Percentiles rank a stretch among this genome's conserved stretches.
phyloP scores from a whole-genome alignment of 2,888 invertebrate genomes.

The Hirtodrosophila alboralis region DNA sequence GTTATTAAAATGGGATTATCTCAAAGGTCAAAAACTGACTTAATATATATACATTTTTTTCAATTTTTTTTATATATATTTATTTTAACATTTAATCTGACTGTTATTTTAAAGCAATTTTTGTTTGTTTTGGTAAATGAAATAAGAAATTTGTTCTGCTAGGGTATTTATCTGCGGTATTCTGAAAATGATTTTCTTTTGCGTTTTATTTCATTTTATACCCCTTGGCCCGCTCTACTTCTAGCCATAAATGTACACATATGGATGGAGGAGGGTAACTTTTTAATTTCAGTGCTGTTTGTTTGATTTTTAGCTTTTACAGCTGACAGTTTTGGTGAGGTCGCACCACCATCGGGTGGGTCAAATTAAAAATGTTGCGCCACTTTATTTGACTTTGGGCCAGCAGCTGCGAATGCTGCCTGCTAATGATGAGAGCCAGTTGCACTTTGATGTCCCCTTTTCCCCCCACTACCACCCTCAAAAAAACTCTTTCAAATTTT shows the following conservation, averaged over 20 bases:
- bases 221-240: not conserved
- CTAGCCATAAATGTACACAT: constrained; percentile 55
- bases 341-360: constrained; percentile 10
- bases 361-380: constrained; percentile 64
- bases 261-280: constrained; percentile 28
- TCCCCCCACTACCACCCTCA: no score
- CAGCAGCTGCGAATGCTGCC: constrained; percentile 19
- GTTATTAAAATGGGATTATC: no score
- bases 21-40: no score
- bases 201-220: constrained; percentile 9
- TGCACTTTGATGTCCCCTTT: constrained; percentile 41
- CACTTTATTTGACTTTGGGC: constrained; percentile 62
- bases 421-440: constrained; percentile 34
- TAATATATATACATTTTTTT: no score
- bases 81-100: no score
- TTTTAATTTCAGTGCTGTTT: constrained; percentile 70
- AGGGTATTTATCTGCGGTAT: no score
- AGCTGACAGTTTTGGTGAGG: constrained; percentile 63
- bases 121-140: no score
- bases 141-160: no score
- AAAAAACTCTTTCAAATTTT: constrained; percentile 26
- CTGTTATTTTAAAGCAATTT: no score
- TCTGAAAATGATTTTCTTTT: no score
- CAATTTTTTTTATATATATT: no score
- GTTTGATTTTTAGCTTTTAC: constrained; percentile 76